Conservation (phyloP, 2,797 vertebrate genomes). For the Tympanoctomys barrerae region DNA sequence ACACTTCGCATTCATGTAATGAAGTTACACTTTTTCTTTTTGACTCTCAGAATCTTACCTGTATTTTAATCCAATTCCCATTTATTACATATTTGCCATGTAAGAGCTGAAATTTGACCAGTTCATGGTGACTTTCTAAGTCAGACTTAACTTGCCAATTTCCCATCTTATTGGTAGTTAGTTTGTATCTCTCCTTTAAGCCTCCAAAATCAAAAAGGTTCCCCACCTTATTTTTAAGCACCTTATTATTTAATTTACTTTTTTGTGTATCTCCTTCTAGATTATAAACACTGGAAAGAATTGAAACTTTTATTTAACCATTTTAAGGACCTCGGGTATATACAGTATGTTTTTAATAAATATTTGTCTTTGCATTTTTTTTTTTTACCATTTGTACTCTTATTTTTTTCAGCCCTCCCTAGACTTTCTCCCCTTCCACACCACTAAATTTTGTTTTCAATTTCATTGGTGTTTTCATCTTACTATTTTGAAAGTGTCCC, state of each 20-base stretch:
- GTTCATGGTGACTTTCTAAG: background rate
- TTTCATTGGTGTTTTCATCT: conserved; percentile 23
- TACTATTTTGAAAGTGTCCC: background rate
- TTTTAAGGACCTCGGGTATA: background rate
- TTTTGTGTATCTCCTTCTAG: background rate
- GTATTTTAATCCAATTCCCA: background rate
- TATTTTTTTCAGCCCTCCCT: conserved; percentile 19
- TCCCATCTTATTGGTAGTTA: background rate
- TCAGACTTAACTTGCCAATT: background rate
- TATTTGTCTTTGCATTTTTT: background rate
- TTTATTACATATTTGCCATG: background rate
- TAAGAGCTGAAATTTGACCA: background rate
- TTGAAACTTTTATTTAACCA: background rate
- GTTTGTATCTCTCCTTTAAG: background rate
- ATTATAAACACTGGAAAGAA: background rate
- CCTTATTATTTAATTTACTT: background rate
- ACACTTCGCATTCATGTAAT: background rate
- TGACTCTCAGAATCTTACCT: conserved; percentile 15
- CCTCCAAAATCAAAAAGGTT: background rate
- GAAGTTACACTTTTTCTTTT: background rate
- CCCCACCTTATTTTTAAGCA: background rate
- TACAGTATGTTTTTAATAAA: background rate
- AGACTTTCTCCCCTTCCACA: background rate
- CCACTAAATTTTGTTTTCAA: background rate
- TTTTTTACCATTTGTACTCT: background rate